These are phyloP conservation scores for Papilio aristodemus DNA, from an alignment of 1,140 invertebrate species.

Conservation along the genomic window DNA sequence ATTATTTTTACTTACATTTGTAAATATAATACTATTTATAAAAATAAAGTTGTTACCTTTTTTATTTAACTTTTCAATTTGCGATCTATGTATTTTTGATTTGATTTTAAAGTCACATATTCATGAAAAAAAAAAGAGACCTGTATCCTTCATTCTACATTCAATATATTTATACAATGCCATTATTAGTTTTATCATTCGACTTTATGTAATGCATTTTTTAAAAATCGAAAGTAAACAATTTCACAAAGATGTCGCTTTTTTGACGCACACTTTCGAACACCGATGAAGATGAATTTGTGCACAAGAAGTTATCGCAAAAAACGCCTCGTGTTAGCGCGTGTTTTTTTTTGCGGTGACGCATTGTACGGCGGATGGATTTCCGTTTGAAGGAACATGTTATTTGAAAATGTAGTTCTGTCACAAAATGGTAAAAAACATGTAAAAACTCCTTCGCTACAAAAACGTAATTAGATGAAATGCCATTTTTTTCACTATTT, in stretches of 20 bases:
- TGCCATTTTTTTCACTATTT: too few species aligned
- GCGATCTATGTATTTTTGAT: too few species aligned
- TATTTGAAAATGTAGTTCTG: too few species aligned
- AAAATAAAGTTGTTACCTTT: too few species aligned
- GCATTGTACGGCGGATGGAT: conserved; percentile 23
- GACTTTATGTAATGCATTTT: neutral
- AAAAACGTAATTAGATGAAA: too few species aligned
- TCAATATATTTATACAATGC: neutral
- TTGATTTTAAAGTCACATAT: too few species aligned
- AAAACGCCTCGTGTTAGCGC: neutral
- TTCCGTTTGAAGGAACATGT: conserved; percentile 18
- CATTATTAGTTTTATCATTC: neutral
- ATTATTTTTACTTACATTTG: too few species aligned
- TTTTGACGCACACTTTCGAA: neutral
- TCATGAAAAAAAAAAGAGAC: too few species aligned
- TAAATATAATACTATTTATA: too few species aligned
- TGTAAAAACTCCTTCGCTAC: too few species aligned
- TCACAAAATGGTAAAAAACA: too few species aligned
- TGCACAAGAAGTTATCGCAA: conserved; percentile 2
- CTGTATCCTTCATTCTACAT: neutral
- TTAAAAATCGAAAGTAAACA: neutral
- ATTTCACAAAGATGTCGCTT: conserved; percentile 9
- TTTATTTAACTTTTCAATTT: too few species aligned
- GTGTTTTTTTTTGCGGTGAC: conserved; percentile 23
- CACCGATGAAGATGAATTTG: conserved; percentile 4